Conservation (phyloP, 2,797 vertebrate species). For the Hylomyscus alleni region DNA sequence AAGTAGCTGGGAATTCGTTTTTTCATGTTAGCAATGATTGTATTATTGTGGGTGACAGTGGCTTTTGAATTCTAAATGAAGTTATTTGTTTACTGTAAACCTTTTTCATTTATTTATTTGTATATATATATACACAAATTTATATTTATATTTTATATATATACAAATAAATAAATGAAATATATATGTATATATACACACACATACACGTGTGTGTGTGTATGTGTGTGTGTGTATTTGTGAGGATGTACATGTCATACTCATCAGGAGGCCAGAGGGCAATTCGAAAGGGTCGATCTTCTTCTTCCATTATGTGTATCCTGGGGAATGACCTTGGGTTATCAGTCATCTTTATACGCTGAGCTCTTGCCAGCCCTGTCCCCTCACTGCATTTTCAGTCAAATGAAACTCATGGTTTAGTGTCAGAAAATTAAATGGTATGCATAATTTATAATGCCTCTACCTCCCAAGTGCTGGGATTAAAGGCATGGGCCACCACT, state of each 20-base stretch:
- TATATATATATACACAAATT: no score
- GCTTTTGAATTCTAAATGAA: slow-evolving; percentile 38
- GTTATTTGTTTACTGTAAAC: not conserved
- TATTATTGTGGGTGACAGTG: not conserved
- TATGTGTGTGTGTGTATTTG: no score
- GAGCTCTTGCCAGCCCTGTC: not conserved
- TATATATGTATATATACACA: no score
- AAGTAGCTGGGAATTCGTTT: slow-evolving; percentile 11
- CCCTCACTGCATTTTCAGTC: not conserved
- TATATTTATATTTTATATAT: no score
- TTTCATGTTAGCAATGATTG: slow-evolving; percentile 9
- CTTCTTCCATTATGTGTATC: not conserved
- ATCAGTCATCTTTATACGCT: not conserved
- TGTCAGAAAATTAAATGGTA: slow-evolving; percentile 30
- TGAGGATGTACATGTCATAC: no score
- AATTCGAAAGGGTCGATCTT: not conserved
- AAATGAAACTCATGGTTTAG: slow-evolving; percentile 1
- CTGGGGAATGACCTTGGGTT: not conserved
- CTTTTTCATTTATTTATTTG: not conserved
- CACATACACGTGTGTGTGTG: no score
- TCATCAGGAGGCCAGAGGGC: not conserved
- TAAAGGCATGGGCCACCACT: no score
- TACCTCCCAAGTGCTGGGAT: no score
- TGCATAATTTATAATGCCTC: slow-evolving; percentile 32
- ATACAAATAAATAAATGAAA: no score